Conservation (phyloP, 2,113 vertebrate genomes). For the Platysteira castanea region DNA sequence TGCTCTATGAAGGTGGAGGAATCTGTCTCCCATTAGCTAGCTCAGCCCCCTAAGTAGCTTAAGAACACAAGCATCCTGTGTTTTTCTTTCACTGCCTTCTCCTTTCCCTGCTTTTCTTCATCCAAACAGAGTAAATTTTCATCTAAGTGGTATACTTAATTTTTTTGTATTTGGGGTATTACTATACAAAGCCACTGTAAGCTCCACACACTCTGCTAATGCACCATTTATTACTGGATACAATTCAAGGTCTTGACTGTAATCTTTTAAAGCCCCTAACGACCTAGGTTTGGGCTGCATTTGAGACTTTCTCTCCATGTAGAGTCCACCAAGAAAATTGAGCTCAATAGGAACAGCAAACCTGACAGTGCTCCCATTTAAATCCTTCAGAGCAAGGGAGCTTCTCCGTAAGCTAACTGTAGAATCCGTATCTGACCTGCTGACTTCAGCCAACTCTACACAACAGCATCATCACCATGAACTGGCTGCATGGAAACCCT, state of each 20-base stretch:
- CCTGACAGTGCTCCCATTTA: conserved; percentile 32
- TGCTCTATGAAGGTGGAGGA: neutral
- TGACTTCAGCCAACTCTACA: conserved; percentile 18
- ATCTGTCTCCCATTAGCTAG: neutral
- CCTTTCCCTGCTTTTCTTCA: neutral
- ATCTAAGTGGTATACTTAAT: neutral
- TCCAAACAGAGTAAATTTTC: neutral
- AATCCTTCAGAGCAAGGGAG: conserved; percentile 11
- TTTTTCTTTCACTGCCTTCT: neutral
- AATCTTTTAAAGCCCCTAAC: conserved; percentile 30
- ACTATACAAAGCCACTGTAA: neutral
- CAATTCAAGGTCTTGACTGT: conserved; percentile 11
- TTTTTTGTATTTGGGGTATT: neutral
- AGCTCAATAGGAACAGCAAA: conserved; percentile 20
- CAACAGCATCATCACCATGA: neutral
- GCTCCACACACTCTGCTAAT: neutral
- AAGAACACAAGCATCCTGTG: neutral
- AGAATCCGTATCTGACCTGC: neutral
- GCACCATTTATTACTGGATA: neutral
- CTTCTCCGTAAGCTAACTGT: neutral
- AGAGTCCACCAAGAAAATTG: conserved; percentile 29
- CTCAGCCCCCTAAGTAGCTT: neutral
- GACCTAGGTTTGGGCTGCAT: neutral
- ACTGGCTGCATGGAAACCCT: conserved; percentile 16
- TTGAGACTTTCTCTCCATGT: neutral